Conservation (phyloP, 2,888 invertebrate genomes). For the Morpho achilles region DNA sequence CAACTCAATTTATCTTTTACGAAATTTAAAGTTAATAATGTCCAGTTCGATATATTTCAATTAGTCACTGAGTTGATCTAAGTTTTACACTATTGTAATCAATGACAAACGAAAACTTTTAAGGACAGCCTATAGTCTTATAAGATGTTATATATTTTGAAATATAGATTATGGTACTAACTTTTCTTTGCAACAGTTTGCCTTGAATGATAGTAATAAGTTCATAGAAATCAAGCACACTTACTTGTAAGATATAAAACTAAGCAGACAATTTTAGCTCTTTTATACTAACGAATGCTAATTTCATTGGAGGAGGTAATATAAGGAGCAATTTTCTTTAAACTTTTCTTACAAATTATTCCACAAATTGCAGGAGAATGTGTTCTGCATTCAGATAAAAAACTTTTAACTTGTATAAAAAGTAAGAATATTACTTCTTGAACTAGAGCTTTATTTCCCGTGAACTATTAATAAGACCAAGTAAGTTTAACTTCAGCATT, state of each 20-base stretch:
- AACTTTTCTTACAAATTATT: slow-evolving; percentile 28
- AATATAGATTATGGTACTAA: no score
- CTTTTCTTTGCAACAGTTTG: no score
- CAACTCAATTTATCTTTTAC: no score
- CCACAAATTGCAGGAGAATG: slow-evolving; percentile 26
- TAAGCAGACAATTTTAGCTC: background rate
- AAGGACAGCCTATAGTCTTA: no score
- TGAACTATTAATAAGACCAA: no score
- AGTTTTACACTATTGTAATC: no score
- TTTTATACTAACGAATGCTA: slow-evolving; percentile 8
- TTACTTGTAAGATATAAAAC: background rate
- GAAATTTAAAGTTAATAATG: background rate
- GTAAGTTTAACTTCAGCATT: no score
- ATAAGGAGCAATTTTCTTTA: slow-evolving; percentile 14
- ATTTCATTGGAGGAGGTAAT: slow-evolving; percentile 11
- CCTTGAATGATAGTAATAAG: no score
- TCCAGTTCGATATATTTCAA: slow-evolving; percentile 1
- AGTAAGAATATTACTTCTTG: slow-evolving; percentile 18
- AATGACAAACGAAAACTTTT: no score
- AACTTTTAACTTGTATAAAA: slow-evolving; percentile 24
- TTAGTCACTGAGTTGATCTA: background rate
- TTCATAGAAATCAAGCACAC: background rate
- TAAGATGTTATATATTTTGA: no score
- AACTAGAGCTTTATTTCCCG: background rate
- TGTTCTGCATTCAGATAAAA: slow-evolving; percentile 27